Base-by-base conservation (phyloP, 2,797 vertebrate species). In the Ataeniobius toweri region DNA sequence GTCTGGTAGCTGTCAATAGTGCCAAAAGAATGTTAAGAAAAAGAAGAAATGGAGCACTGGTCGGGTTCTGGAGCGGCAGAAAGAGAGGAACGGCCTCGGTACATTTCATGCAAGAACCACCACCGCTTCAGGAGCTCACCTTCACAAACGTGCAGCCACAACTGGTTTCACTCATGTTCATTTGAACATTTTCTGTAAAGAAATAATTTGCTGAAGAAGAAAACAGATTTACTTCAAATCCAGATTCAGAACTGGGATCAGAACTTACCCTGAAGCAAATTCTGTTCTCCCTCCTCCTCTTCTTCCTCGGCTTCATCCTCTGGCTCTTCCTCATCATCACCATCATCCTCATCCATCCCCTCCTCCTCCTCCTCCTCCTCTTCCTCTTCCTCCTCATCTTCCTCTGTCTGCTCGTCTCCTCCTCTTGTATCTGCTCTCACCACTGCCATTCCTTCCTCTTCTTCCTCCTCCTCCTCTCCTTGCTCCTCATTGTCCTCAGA, bases 231-330 rank as follows among this genome's bases (percentile, higher is more conserved):
- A 46, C 7, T 46, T 46, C 9, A 46, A 10, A 46, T 7, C 7
- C 44, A 1, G 44, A 10, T 7, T 39, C 61, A 87, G 87, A 87
- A 7, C 6, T 70, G 55, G 9, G 50, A 75, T 44, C 48, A 3
- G 14, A 69, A 88, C 92, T 94, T 89, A 97, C 94, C 94, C 83
- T 93, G 95, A 88, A 93, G 95, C 94, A 93, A 95, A 95, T 89
- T 93, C 78, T 93, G 95, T 48, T 88, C 86, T 61, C 90, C 91
- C 53, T 97, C 96, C 0, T 95, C 95, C 1, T 97, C 96, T 0
- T 63, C 61, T 22, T 63, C 74, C 69, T 89, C 86, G 26, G 91
- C 88, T n/a, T 96, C 96, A 2, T 95, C 93, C 53, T 97, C 97
- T 80, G 95, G 90, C 0, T 91, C 93, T 3, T 92, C 94, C 1